phyloP scores from a whole-genome alignment of 2,113 vertebrate genomes.

The Brienomyrus brachyistius region DNA sequence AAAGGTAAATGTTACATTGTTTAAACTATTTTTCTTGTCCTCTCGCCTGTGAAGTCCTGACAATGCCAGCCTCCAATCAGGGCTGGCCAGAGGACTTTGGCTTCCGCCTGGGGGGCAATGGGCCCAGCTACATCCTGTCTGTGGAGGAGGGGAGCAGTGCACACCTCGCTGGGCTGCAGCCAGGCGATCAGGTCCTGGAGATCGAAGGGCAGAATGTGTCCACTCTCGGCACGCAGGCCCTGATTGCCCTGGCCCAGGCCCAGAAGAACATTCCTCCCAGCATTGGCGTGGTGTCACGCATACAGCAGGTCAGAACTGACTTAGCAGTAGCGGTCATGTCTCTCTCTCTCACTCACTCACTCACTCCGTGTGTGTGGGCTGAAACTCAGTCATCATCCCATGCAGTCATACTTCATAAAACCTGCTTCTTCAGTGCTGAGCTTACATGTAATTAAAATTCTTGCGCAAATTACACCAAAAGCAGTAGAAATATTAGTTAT shows the following conservation, averaged over 20 bases:
- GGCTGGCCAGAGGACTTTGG: constrained; percentile 94
- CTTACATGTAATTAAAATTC: neutral
- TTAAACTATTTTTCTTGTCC: neutral
- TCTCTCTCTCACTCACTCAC: neutral
- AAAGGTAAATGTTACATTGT: neutral
- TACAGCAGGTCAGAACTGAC: constrained; percentile 56
- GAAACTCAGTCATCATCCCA: neutral
- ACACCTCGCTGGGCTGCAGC: constrained; percentile 73
- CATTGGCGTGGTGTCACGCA: constrained; percentile 84
- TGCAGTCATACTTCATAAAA: neutral
- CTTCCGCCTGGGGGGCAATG: constrained; percentile 76
- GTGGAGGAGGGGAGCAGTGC: constrained; percentile 91
- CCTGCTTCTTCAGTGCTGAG: neutral
- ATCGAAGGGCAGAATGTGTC: constrained; percentile 84
- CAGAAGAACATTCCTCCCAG: constrained; percentile 86
- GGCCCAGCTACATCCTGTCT: constrained; percentile 85
- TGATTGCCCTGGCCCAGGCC: constrained; percentile 69
- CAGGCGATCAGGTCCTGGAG: constrained; percentile 90
- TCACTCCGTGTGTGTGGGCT: neutral
- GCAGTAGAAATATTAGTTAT: neutral
- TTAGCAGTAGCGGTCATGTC: neutral
- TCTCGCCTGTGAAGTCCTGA: constrained; percentile 56
- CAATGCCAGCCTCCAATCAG: constrained; percentile 82
- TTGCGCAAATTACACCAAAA: neutral
- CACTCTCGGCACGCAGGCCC: constrained; percentile 58